Evolutionary conservation across 2,888 invertebrate genomes (phyloP).

Genomic region (Mylabris sibirica): DNA sequence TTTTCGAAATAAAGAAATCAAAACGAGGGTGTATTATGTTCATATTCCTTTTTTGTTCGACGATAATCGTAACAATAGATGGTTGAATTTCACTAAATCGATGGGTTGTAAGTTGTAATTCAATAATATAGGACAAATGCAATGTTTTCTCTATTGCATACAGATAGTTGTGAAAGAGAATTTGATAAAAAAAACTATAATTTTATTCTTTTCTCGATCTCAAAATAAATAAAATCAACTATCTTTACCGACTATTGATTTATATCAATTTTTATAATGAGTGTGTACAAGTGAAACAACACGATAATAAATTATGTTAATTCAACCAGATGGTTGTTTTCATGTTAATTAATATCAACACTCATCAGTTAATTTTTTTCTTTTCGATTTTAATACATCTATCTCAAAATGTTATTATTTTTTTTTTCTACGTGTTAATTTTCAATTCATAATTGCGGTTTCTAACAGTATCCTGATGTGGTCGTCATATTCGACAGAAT

Average conservation of each 20-base stretch:
- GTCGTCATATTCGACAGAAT: neutral
- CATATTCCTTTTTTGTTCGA: too few species aligned
- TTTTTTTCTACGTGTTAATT: neutral
- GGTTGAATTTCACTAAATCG: neutral
- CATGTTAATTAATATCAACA: neutral
- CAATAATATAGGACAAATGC: too few species aligned
- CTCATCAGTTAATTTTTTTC: too few species aligned
- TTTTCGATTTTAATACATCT: neutral
- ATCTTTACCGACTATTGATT: neutral
- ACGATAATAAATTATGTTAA: neutral
- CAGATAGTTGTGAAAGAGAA: too few species aligned
- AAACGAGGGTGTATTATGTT: too few species aligned
- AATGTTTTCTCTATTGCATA: too few species aligned
- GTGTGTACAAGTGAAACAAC: neutral
- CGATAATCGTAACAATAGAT: neutral
- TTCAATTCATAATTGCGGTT: neutral
- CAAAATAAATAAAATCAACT: neutral
- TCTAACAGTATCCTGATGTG: slow-evolving; percentile 9
- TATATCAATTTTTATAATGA: slow-evolving; percentile 17
- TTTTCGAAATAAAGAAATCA: too few species aligned
- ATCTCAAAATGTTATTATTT: neutral
- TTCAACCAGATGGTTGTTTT: neutral
- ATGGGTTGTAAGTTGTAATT: neutral
- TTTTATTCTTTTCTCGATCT: neutral
- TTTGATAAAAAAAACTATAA: too few species aligned